phyloP scores from a whole-genome alignment of 1,140 invertebrate genomes.

The Vollenhovia emeryi region DNA sequence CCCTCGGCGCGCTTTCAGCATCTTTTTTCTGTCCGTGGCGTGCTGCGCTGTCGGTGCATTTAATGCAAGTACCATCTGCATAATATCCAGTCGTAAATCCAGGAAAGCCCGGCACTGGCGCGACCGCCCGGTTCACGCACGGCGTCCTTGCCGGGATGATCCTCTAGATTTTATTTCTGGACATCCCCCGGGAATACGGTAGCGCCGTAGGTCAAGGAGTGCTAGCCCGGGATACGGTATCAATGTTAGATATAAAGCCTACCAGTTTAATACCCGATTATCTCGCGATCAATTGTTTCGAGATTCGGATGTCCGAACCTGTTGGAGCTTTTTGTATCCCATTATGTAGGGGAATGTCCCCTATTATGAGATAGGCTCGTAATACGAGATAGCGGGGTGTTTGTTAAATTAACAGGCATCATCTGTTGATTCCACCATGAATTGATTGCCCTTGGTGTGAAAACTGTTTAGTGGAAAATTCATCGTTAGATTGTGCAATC shows the following conservation, averaged over 20 bases:
- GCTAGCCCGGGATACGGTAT: conserved; percentile 33
- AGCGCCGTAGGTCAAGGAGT: neutral
- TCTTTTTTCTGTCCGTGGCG: conserved; percentile 37
- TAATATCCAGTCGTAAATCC: conserved; percentile 79
- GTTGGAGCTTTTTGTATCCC: neutral
- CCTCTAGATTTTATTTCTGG: conserved; percentile 71
- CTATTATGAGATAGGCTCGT: no score
- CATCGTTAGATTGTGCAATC: no score
- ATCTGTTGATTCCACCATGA: no score
- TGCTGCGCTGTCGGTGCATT: conserved; percentile 71
- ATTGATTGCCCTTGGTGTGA: no score
- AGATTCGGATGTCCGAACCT: neutral
- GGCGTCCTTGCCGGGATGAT: conserved; percentile 52
- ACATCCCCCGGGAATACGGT: conserved; percentile 37
- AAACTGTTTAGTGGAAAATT: no score
- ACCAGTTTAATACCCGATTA: conserved; percentile 51
- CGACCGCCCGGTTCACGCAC: conserved; percentile 40
- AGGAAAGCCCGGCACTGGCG: conserved; percentile 67
- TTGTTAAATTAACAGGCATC: no score
- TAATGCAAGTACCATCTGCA: conserved; percentile 79
- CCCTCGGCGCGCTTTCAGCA: conserved; percentile 11
- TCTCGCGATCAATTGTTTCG: conserved; percentile 39
- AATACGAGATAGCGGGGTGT: no score
- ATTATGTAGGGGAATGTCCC: no score
- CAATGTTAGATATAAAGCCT: conserved; percentile 51